Evolutionary conservation across 2,888 invertebrate species (phyloP), one percentile per base, ranked within the genome.

Genomic region (Colostygia pectinataria): DNA sequence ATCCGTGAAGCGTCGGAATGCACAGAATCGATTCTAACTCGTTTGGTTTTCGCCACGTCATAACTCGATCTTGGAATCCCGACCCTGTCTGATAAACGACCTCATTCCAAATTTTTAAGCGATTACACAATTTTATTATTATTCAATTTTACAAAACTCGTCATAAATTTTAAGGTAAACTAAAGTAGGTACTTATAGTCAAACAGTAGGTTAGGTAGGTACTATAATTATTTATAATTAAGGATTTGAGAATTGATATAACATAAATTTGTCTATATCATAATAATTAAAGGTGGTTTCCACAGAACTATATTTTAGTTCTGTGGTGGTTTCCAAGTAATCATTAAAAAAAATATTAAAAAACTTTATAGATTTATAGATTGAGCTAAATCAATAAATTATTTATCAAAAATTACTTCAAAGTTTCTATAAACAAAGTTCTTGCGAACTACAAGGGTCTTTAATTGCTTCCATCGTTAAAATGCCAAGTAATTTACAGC

Each of bases 31-130:
- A 81, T 83, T 81, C 75, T 68, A 81, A 88, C 89, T 80, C 61
- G 89, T 89, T 88, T 87, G 82, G 81, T 84, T 88, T 88, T 86
- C 83, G 88, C 89, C 81, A 88, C 86, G 88, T 90, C 89, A 89
- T 84, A 86, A 82, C 82, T 79, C 75, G 82, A 72, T 74, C 67
- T 71, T 71, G 76, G 71, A 71, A 68, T 65, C 74, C 71, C 68
- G 63, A 65, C 68, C 66, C 66, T 59, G 65, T 63, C 63, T 65
- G 63, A 55, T 57, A 61, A 68, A 42, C 38, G 42, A 37, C 40
- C 43, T 45, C 46, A 46, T 52, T 57, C 50, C 55, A 43, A 59
- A 62, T 61, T 68, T 52, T 42, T 49, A 57, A 59, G 53, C 53
- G 47, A 25, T 50, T 41, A 43, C 41, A 37, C 28, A 34, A 46